phyloP scores from a whole-genome alignment of 37 sponge, comb jelly and placozoan genomes.

The Spongilla lacustris region DNA sequence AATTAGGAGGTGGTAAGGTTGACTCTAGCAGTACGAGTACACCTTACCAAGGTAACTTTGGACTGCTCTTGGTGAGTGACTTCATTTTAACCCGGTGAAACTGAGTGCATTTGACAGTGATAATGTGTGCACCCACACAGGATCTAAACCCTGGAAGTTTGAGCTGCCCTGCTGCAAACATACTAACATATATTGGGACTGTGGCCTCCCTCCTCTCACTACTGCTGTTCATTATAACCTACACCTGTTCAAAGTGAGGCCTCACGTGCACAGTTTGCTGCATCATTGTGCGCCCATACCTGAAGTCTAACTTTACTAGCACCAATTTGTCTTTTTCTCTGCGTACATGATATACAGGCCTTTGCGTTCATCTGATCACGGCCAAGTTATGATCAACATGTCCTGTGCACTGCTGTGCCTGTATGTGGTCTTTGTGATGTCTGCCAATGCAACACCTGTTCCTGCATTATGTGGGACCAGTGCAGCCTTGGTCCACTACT shows the following conservation, averaged over 20 bases:
- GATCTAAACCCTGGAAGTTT: conserved; percentile 15
- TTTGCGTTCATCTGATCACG: background rate
- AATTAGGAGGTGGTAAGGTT: background rate
- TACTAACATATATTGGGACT: conserved; percentile 17
- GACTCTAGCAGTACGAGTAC: background rate
- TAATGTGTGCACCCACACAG: background rate
- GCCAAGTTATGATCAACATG: conserved; percentile 34
- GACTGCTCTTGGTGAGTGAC: conserved; percentile 28
- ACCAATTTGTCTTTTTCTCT: background rate
- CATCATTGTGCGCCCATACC: background rate
- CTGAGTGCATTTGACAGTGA: background rate
- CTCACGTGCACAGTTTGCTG: background rate
- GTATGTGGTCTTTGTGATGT: conserved; percentile 43
- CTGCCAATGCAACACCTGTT: conserved; percentile 15
- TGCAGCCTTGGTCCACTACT: conserved; percentile 51
- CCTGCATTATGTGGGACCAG: conserved; percentile 29
- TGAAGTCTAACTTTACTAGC: background rate
- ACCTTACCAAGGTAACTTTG: conserved; percentile 26
- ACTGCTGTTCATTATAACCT: conserved; percentile 8
- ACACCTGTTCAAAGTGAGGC: background rate
- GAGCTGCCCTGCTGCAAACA: background rate
- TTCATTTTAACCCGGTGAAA: too few species aligned
- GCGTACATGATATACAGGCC: background rate
- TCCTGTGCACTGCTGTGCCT: conserved; percentile 44
- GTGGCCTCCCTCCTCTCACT: conserved; percentile 18